These are phyloP conservation scores for Pterostichus niger DNA, from an alignment of 2,888 invertebrate genomes.

Conservation along the genomic window DNA sequence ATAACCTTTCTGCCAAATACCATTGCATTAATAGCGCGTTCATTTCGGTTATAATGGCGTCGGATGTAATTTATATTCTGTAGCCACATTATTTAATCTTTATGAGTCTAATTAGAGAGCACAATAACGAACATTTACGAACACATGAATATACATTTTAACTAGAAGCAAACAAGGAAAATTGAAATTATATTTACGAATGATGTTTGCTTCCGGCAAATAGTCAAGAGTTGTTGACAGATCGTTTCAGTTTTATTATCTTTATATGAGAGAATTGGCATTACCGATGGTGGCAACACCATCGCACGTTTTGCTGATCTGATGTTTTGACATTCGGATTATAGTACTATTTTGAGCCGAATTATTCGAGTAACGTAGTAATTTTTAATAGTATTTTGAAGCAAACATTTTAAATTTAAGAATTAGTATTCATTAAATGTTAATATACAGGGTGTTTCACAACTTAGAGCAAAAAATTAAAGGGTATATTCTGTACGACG, in stretches of 20 bases:
- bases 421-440: no score
- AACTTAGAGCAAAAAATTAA: no score
- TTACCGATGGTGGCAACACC: no score
- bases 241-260: constrained; percentile 13
- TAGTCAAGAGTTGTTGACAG: constrained; percentile 11
- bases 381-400: no score
- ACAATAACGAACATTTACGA: constrained; percentile 51
- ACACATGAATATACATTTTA: constrained; percentile 48
- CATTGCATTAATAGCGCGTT: constrained; percentile 41
- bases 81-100: constrained; percentile 45
- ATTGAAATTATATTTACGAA: constrained; percentile 37
- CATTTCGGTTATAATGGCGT: constrained; percentile 8
- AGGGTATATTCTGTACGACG: no score
- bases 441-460: no score
- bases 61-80: constrained; percentile 19
- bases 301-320: no score
- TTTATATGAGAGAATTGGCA: no score
- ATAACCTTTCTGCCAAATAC: background rate
- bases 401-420: no score
- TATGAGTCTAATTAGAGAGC: constrained; percentile 38
- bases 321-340: no score
- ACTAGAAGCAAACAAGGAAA: constrained; percentile 41
- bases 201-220: constrained; percentile 19
- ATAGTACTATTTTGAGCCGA: no score
- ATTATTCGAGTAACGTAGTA: no score